Conservation (phyloP, 2,797 vertebrate species). For the Macropodus opercularis region DNA sequence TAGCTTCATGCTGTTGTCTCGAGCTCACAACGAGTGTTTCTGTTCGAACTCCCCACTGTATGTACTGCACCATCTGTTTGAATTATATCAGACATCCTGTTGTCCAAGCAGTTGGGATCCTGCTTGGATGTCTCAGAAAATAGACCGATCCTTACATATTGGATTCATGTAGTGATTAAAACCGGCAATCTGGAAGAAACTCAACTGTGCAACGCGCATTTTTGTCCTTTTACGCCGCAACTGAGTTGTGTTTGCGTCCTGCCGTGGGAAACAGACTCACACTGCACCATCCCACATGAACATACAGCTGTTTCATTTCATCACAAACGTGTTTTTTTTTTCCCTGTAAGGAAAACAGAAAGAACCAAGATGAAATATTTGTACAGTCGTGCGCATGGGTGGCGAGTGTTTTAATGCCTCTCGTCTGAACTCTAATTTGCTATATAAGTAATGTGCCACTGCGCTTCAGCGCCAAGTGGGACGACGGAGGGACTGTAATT, state of each 20-base stretch:
- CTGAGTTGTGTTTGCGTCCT: not conserved
- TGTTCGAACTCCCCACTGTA: constrained; percentile 23
- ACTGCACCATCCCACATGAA: not conserved
- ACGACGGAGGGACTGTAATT: constrained; percentile 55
- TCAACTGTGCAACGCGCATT: not conserved
- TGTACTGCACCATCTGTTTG: constrained; percentile 51
- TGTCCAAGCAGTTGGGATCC: constrained; percentile 17
- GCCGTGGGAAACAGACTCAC: constrained; percentile 2
- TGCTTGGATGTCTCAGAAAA: constrained; percentile 10
- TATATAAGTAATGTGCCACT: constrained; percentile 48
- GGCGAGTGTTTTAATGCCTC: constrained; percentile 45
- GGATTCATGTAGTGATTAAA: constrained; percentile 23
- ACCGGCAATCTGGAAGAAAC: constrained; percentile 12
- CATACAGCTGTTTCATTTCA: not conserved
- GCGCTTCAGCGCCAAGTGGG: constrained; percentile 49
- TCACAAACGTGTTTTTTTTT: not conserved
- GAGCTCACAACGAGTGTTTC: constrained; percentile 25
- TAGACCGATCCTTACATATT: constrained; percentile 14
- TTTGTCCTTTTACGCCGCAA: not conserved
- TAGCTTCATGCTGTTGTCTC: constrained; percentile 24
- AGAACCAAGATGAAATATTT: constrained; percentile 10
- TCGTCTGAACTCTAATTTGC: constrained; percentile 48
- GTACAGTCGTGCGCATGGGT: constrained; percentile 30
- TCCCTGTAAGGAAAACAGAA: constrained; percentile 19
- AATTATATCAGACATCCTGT: constrained; percentile 30